Conservation (phyloP, 2,113 vertebrate genomes). For the Heterocephalus glaber region DNA sequence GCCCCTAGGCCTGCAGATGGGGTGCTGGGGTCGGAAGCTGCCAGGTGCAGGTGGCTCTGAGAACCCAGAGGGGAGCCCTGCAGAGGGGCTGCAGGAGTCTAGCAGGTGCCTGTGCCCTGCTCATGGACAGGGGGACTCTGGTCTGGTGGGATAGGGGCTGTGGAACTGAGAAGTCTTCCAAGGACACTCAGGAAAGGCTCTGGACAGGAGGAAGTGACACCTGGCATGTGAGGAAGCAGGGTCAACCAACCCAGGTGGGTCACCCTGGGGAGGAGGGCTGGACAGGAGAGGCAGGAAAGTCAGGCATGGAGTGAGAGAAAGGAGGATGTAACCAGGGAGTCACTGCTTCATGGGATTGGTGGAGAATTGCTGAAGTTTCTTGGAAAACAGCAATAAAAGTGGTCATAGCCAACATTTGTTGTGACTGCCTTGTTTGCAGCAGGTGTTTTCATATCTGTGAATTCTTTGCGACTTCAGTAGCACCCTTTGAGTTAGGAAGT, state of each 20-base stretch:
- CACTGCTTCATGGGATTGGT: not conserved
- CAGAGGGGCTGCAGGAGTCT: not conserved
- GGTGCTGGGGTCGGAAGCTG: not conserved
- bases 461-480: not conserved
- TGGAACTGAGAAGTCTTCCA: not conserved
- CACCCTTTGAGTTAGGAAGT: not conserved
- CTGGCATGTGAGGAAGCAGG: not conserved
- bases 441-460: not conserved
- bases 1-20: not conserved
- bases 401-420: not conserved
- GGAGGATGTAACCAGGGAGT: not conserved
- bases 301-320: not conserved
- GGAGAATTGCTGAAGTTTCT: not conserved
- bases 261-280: not conserved
- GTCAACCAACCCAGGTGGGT: not conserved
- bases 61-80: not conserved
- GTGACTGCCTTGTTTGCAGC: not conserved
- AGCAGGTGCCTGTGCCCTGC: not conserved
- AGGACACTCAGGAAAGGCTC: not conserved
- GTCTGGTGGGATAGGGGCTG: rapidly evolving
- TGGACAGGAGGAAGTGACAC: not conserved
- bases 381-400: not conserved
- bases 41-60: not conserved
- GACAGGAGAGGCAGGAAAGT: not conserved
- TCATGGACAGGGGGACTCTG: not conserved